Base-by-base conservation (phyloP, 2,888 invertebrate genomes). In the Sepioteuthis lessoniana region DNA sequence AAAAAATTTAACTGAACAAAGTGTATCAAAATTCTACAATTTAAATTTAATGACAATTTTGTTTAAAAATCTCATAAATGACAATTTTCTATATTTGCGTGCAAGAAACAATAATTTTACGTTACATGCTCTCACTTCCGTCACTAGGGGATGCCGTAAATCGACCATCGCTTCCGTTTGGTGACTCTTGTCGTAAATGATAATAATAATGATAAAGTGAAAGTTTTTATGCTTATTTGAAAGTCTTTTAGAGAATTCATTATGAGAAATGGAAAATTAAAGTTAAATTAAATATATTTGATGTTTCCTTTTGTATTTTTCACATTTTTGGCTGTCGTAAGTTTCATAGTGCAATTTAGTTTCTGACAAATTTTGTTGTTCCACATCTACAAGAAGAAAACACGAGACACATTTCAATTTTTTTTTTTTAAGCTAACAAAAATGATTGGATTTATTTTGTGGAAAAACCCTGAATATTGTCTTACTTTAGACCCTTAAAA, bases 311-410 rank as follows among this genome's bases (percentile, higher is more conserved):
- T n/a, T 1, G 10, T 16, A 0, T 76, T 35, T 76, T 76, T 1
- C 4, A 76, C 13, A n/a, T 76, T 76, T 76, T 19, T 31, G 31
- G n/a, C 2, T n/a, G 16, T 76, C n/a, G 55, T 55, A 55, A 55
- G 19, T 76, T 76, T 38, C 37, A 38, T 21, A 38, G 31, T 38
- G 35, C 21, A 46, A 28, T 35, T 93, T 46, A 21, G 46, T 93
- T 93, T 93, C 25, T 38, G 93, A 21, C 93, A 76, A n/a, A 76
- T n/a, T 76, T 76, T 76, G 76, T 76, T 76, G n/a, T n/a, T 76
- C 76, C 76, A 76, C 76, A 76, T 76, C 76, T 76, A 35, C 76
- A 76, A 76, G n/a, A 76, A 76, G 76, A 76, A 76, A 76, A 76
- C 76, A 35, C n/a, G n/a, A 16, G 76, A 76, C 13, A 76, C 19